phyloP scores from a whole-genome alignment of 2,113 vertebrate species.

The Sclerurus mexicanus region DNA sequence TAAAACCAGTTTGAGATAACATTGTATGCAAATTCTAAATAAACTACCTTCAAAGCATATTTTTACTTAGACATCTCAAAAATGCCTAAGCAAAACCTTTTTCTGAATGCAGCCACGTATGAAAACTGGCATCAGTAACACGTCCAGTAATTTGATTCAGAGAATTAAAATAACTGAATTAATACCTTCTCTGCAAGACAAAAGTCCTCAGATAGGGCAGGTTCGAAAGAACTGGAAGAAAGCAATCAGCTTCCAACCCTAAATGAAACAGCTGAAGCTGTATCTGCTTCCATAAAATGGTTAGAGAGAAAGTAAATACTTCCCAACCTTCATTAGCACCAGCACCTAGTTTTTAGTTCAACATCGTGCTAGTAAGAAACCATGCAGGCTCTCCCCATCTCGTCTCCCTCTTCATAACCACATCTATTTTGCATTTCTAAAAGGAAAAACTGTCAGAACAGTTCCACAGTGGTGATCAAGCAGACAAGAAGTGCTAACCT shows the following conservation, averaged over 20 bases:
- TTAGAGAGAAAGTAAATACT: background rate
- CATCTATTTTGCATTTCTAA: background rate
- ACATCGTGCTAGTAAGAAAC: background rate
- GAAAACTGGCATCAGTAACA: background rate
- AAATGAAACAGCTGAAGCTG: background rate
- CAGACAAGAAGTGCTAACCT: background rate
- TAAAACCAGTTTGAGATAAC: background rate
- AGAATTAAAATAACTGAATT: background rate
- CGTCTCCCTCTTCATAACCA: background rate
- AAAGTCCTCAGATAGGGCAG: background rate
- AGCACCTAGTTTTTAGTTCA: background rate
- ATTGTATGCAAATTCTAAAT: background rate
- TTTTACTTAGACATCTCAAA: background rate
- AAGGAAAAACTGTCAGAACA: background rate
- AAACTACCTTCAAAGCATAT: background rate
- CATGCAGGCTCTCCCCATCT: background rate
- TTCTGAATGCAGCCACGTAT: background rate
- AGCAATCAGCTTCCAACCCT: background rate
- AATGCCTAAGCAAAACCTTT: background rate
- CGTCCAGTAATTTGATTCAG: background rate
- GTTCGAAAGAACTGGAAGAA: background rate
- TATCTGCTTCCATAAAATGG: background rate
- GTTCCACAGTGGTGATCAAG: background rate
- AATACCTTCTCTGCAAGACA: background rate
- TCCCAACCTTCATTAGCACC: background rate